Conservation (phyloP, 2,797 vertebrate species). For the Varecia variegata region DNA sequence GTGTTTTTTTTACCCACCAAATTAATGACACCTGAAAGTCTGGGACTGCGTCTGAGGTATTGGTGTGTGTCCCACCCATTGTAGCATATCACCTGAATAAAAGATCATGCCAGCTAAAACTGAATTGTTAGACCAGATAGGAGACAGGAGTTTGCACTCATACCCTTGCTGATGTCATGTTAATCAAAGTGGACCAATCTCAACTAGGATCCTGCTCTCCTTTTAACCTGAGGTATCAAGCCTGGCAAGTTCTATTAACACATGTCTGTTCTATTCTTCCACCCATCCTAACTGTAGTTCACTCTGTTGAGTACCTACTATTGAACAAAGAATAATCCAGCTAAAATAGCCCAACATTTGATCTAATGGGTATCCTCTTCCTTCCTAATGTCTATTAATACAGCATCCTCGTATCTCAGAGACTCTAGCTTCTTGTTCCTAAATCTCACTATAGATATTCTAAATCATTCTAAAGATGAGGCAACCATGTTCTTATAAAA, state of each 20-base stretch:
- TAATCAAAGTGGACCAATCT: neutral
- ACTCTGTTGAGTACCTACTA: neutral
- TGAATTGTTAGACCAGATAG: neutral
- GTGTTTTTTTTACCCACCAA: neutral
- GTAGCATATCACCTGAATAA: neutral
- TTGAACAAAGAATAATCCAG: neutral
- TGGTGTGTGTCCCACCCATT: no score
- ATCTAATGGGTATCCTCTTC: neutral
- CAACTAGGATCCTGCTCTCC: neutral
- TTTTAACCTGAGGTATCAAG: neutral
- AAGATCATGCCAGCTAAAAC: neutral
- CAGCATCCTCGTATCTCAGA: neutral
- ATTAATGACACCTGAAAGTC: neutral
- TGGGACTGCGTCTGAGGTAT: neutral
- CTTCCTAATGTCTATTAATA: neutral
- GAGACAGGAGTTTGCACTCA: neutral
- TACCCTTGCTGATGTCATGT: neutral
- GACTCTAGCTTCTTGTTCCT: neutral
- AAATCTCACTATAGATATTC: neutral
- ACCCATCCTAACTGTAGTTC: neutral
- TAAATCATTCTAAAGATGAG: neutral
- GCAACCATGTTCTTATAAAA: neutral
- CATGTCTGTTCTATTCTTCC: neutral
- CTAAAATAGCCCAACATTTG: neutral
- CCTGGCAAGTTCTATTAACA: neutral